These are phyloP conservation scores for Diabrotica virgifera DNA, from an alignment of 1,140 invertebrate genomes.

Conservation along the genomic window DNA sequence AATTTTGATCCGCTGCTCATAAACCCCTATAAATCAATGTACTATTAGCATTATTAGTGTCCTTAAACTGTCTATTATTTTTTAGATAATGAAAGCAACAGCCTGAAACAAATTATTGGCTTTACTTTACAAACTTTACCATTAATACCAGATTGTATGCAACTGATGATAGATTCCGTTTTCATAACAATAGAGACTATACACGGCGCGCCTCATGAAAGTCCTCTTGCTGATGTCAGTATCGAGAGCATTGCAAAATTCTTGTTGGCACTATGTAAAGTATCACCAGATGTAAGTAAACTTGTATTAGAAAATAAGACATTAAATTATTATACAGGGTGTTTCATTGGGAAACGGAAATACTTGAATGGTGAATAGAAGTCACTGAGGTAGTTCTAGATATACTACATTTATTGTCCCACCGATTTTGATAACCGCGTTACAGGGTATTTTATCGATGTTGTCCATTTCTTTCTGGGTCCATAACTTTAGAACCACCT, in stretches of 20 bases:
- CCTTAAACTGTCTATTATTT: background rate
- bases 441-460: no score
- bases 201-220: constrained; percentile 25
- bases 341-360: no score
- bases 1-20: no score
- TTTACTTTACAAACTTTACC: constrained; percentile 24
- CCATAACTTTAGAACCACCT: no score
- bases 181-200: constrained; percentile 25
- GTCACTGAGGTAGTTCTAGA: no score
- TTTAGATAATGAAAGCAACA: constrained; percentile 23
- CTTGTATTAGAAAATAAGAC: constrained; percentile 10
- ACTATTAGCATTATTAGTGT: no score
- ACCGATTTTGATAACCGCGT: no score
- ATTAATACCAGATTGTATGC: constrained; percentile 8
- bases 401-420: no score
- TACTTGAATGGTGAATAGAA: no score
- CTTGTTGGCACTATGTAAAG: constrained; percentile 31
- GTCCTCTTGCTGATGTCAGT: constrained; percentile 27
- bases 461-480: no score
- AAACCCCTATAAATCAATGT: no score
- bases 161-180: constrained; percentile 28
- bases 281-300: constrained; percentile 24
- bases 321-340: constrained; percentile 2
- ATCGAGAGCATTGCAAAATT: constrained; percentile 31
- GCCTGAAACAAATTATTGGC: constrained; percentile 31